phyloP scores from a whole-genome alignment of 2,797 vertebrate species.

The Sciaenops ocellatus region DNA sequence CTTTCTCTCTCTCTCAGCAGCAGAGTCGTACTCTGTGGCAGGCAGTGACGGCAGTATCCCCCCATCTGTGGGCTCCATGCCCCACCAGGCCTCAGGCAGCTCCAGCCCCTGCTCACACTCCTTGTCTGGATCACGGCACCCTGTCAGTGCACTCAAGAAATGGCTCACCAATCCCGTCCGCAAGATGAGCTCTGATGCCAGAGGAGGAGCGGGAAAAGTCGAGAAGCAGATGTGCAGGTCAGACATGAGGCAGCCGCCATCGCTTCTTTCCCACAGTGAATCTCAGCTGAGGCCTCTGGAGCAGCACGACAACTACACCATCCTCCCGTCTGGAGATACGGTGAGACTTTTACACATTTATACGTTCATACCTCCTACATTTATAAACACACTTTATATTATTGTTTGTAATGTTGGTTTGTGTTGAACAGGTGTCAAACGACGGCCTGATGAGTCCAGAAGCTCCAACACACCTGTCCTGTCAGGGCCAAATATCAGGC shows the following conservation, averaged over 20 bases:
- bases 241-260: conserved; percentile 61
- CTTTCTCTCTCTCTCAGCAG: conserved; percentile 30
- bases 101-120: conserved; percentile 85
- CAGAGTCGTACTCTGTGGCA: conserved; percentile 89
- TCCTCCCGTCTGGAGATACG: conserved; percentile 65
- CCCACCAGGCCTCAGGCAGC: conserved; percentile 85
- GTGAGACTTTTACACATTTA: conserved; percentile 64
- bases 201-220: conserved; percentile 60
- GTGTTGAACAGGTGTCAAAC: conserved; percentile 69
- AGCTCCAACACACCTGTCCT: conserved; percentile 37
- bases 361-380: background rate
- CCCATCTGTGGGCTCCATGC: conserved; percentile 81
- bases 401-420: conserved; percentile 38
- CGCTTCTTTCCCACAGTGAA: conserved; percentile 60
- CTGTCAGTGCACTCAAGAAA: conserved; percentile 89
- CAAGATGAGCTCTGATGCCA: conserved; percentile 82
- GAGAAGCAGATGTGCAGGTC: conserved; percentile 78
- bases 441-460: conserved; percentile 52
- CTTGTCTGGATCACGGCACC: conserved; percentile 83
- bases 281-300: conserved; percentile 71
- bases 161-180: conserved; percentile 91
- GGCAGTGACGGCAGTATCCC: conserved; percentile 85
- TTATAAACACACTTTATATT: background rate
- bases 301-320: conserved; percentile 53
- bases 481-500: conserved; percentile 60